phyloP scores from a whole-genome alignment of 1,140 invertebrate species.

The Zaprionus ornatus region DNA sequence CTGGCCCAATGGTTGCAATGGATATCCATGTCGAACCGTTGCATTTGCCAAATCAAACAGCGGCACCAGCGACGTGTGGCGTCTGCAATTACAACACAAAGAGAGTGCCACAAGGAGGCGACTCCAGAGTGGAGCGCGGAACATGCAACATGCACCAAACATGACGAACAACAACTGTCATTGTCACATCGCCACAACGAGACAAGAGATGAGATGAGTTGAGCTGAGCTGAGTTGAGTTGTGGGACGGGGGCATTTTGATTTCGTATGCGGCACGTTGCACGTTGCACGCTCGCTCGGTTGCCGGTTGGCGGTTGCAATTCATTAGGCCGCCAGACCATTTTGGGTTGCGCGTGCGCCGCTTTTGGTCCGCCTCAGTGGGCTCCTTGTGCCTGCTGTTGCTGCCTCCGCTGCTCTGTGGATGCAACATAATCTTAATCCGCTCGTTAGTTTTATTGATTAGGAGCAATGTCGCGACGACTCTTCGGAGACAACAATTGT shows the following conservation, averaged over 20 bases:
- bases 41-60: slow-evolving; percentile 82
- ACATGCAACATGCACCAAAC: slow-evolving; percentile 69
- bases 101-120: slow-evolving; percentile 37
- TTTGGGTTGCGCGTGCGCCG: slow-evolving; percentile 76
- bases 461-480: slow-evolving; percentile 74
- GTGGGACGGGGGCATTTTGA: slow-evolving; percentile 43
- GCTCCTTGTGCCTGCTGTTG: neutral
- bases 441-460: slow-evolving; percentile 82
- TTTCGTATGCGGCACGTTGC: slow-evolving; percentile 60
- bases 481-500: slow-evolving; percentile 82
- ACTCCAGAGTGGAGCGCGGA: slow-evolving; percentile 17
- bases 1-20: slow-evolving; percentile 34
- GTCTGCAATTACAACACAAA: slow-evolving; percentile 83
- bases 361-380: slow-evolving; percentile 67
- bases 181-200: slow-evolving; percentile 71
- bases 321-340: slow-evolving; percentile 77
- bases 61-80: slow-evolving; percentile 73
- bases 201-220: slow-evolving; percentile 28
- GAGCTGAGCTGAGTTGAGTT: neutral
- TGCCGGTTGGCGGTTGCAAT: slow-evolving; percentile 62
- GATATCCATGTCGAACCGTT: slow-evolving; percentile 73
- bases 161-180: slow-evolving; percentile 83
- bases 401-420: neutral
- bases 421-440: slow-evolving; percentile 77
- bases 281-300: slow-evolving; percentile 18